Conservation (phyloP, 2,113 vertebrate species). For the Tetrax tetrax region DNA sequence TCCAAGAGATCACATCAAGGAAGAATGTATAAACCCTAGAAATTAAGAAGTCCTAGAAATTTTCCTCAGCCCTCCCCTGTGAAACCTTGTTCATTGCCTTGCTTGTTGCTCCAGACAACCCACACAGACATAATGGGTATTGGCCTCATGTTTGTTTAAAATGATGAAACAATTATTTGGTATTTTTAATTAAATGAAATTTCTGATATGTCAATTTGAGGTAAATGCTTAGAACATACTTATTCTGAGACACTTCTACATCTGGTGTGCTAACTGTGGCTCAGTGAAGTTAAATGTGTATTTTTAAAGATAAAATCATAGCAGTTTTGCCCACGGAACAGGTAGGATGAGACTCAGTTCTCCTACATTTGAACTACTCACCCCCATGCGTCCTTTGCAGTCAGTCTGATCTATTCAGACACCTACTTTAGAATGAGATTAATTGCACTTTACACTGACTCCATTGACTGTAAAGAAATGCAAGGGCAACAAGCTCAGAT, state of each 20-base stretch:
- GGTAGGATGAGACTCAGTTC: constrained; percentile 35
- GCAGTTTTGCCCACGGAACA: constrained; percentile 54
- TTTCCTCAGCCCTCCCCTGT: neutral
- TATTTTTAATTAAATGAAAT: constrained; percentile 21
- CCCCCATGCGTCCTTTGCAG: neutral
- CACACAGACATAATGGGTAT: neutral
- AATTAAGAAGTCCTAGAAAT: neutral
- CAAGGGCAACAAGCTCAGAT: neutral
- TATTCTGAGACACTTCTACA: constrained; percentile 43
- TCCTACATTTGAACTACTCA: constrained; percentile 39
- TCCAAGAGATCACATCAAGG: neutral
- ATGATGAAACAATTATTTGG: neutral
- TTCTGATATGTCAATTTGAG: neutral
- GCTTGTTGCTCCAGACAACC: neutral
- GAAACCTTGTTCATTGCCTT: neutral
- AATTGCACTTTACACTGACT: neutral
- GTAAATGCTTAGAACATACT: constrained; percentile 10
- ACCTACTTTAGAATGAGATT: constrained; percentile 3
- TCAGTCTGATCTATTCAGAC: neutral
- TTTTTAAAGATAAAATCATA: constrained; percentile 51
- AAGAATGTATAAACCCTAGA: neutral
- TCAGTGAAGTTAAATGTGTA: constrained; percentile 24
- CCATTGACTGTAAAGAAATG: neutral
- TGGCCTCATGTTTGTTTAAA: neutral
- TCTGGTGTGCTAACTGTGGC: constrained; percentile 46